Base-by-base conservation (phyloP, 2,797 vertebrate genomes). In the Toxotes lorentzi region DNA sequence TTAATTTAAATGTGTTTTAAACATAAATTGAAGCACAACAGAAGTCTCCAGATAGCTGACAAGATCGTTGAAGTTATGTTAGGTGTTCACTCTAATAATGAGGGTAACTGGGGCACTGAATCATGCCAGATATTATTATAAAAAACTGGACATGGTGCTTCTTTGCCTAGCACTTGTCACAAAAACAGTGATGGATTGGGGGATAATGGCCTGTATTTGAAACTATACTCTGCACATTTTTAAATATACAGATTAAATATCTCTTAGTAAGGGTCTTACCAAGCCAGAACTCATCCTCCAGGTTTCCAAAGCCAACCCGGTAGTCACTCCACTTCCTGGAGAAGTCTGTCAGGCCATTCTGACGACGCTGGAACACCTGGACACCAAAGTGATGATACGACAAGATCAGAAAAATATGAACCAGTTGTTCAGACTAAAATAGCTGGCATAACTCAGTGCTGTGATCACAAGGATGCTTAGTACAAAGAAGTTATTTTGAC, bases 201-300 rank as follows among this genome's bases (percentile, higher is more conserved):
- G 27, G 16, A 10, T 32, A 32, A 41, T 24, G 2, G 6, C 38
- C 4, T 61, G 7, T 10, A n/a, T n/a, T 21, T 34, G 9, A 5
- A 34, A 57, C 24, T 30, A 2, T n/a, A 23, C 35, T 40, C 0
- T 9, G 2, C n/a, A n/a, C 45, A 8, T 14, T 32, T 32, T 5
- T 5, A 14, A 14, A 30, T 30, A 32, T 17, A 3, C 10, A 40
- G 13, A 67, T 40, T 23, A 5, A 17, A 56, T 17, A 45, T 73
- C 34, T 82, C 3, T 75, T 1, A 19, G 71, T n/a, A 1, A 56
- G 7, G 70, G 23, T 78, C 81, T 95, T 94, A 99, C 98, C 98
- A 8, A 99, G 95, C 98, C 98, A 99, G 90, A 99, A 99, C 89
- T 99, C 98, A 54, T 99, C 98, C 87, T 99, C 98, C 81, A 99